Conservation (phyloP, 2,888 invertebrate species). For the Argynnis bischoffii region DNA sequence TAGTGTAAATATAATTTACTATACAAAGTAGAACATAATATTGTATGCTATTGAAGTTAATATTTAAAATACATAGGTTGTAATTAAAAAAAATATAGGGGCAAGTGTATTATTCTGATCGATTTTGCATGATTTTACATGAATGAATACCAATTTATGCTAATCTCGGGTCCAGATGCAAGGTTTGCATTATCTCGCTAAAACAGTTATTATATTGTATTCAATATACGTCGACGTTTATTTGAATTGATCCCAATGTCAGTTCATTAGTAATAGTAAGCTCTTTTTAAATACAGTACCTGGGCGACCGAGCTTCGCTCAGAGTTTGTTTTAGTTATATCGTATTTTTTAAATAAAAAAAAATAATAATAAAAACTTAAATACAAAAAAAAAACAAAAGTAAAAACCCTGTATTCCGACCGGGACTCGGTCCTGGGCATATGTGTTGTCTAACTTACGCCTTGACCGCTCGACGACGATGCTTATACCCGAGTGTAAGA, state of each 20-base stretch:
- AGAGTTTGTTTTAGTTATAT: no score
- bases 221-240: constrained; percentile 16
- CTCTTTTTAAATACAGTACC: no score
- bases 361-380: no score
- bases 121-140: constrained; percentile 34
- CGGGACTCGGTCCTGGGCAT: no score
- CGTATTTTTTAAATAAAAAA: no score
- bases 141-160: constrained; percentile 33
- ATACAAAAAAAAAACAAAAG: no score
- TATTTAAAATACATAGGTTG: constrained; percentile 10
- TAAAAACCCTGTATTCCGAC: no score
- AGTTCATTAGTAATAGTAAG: neutral
- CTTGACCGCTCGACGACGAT: no score
- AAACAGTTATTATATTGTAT: constrained; percentile 28
- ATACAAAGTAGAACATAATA: neutral
- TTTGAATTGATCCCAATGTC: neutral
- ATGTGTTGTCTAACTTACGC: no score
- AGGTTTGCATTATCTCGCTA: constrained; percentile 26
- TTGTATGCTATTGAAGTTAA: constrained; percentile 2
- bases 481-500: no score
- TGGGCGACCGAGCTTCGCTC: no score
- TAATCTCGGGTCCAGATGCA: constrained; percentile 29
- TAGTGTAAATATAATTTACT: no score
- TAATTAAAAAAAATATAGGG: constrained; percentile 27
- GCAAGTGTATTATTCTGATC: constrained; percentile 19